Conservation (phyloP, 2,797 vertebrate genomes). For the Enteromius anoplus region DNA sequence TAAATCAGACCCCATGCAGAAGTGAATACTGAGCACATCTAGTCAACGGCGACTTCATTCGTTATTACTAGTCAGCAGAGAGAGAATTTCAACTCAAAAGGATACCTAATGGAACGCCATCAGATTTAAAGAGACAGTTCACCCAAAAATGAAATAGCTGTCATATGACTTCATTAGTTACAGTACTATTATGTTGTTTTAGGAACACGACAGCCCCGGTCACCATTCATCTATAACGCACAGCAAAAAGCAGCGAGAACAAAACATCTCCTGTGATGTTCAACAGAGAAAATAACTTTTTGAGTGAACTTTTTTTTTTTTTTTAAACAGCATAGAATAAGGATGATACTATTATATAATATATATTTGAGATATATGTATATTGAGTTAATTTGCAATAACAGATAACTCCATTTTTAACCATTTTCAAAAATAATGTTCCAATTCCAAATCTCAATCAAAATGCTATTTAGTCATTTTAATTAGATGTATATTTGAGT, state of each 20-base stretch:
- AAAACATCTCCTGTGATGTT: not conserved
- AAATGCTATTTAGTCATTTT: too few relatives aligned
- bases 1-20: not conserved
- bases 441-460: too few relatives aligned
- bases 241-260: not conserved
- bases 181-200: not conserved
- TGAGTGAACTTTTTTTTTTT: not conserved
- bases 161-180: not conserved
- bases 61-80: not conserved
- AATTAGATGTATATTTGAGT: too few relatives aligned
- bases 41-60: not conserved
- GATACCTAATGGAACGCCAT: not conserved
- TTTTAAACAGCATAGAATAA: not conserved
- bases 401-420: too few relatives aligned
- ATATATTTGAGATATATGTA: too few relatives aligned
- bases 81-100: not conserved
- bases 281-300: not conserved
- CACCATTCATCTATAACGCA: not conserved
- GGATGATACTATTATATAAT: not conserved
- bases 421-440: too few relatives aligned
- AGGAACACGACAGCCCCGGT: not conserved
- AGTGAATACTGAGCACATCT: not conserved
- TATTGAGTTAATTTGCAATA: too few relatives aligned
- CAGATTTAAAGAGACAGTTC: slow-evolving; percentile 1
- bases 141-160: not conserved